Percentiles rank a stretch among this genome's conserved stretches.
Conservation (phyloP, 2,797 vertebrate genomes). For the Syngnathus rostellatus region DNA sequence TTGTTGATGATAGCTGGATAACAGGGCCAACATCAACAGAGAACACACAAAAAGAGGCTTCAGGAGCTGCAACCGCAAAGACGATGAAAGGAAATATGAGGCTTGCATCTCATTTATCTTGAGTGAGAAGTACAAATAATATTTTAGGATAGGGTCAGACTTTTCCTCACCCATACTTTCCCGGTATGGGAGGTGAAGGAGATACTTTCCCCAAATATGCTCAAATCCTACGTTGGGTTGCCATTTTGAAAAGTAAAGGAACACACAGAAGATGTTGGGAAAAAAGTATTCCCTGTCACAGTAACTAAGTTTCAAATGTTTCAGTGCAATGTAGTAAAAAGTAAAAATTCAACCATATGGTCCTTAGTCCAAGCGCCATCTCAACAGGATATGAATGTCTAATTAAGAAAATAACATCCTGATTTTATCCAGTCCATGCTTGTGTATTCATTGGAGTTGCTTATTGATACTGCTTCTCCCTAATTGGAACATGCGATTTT, state of each 20-base stretch:
- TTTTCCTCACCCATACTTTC: conserved; percentile 10
- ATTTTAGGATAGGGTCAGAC: not conserved
- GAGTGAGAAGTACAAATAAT: conserved; percentile 8
- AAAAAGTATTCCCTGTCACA: too few relatives aligned
- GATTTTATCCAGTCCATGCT: conserved; percentile 15
- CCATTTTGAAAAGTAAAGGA: not conserved
- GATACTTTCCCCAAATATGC: not conserved
- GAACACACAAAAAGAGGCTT: conserved; percentile 4
- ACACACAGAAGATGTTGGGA: not conserved
- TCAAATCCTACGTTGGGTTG: not conserved
- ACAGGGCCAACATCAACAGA: conserved; percentile 1
- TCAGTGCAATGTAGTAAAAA: too few relatives aligned
- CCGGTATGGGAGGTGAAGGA: conserved; percentile 18
- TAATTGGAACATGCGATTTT: conserved; percentile 30
- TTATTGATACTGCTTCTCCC: conserved; percentile 28
- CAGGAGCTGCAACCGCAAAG: not conserved
- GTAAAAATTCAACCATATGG: not conserved
- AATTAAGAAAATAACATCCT: conserved; percentile 7
- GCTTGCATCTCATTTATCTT: conserved; percentile 7
- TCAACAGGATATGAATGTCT: conserved; percentile 21
- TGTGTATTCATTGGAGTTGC: conserved; percentile 37
- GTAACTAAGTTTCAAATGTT: too few relatives aligned
- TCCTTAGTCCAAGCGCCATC: conserved; percentile 1
- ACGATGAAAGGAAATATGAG: conserved; percentile 12
- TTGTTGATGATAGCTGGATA: not conserved